These are phyloP conservation scores for Caretta caretta DNA, from an alignment of 2,113 vertebrate species.

Conservation along the genomic window DNA sequence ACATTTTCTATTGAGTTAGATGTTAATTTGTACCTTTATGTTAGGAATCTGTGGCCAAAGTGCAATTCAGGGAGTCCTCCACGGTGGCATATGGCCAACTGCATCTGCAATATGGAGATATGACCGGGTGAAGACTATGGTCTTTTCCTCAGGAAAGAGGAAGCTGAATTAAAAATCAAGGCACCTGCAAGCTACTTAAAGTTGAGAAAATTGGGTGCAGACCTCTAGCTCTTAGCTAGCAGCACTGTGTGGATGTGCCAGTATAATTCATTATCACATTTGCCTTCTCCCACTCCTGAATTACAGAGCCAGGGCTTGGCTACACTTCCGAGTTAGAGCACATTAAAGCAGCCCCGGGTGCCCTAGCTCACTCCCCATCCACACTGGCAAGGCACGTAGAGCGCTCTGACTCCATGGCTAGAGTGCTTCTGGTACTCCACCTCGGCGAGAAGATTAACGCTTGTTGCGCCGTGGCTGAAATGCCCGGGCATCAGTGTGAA, in stretches of 20 bases:
- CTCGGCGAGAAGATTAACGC: too few relatives aligned
- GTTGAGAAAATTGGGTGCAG: neutral
- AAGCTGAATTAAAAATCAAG: conserved; percentile 5
- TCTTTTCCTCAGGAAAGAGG: neutral
- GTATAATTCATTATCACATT: neutral
- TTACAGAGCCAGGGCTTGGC: neutral
- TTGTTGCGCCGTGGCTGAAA: too few relatives aligned
- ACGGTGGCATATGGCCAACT: conserved; percentile 13
- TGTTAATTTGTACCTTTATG: neutral
- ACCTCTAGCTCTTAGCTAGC: neutral
- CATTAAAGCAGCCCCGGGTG: too few relatives aligned
- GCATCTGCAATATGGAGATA: neutral
- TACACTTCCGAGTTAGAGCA: too few relatives aligned
- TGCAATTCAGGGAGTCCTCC: neutral
- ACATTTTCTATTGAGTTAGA: neutral
- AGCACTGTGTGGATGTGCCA: neutral
- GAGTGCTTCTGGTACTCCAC: too few relatives aligned
- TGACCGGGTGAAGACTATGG: neutral
- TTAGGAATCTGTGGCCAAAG: neutral
- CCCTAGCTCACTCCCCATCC: too few relatives aligned
- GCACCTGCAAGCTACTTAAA: neutral
- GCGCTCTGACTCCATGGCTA: too few relatives aligned
- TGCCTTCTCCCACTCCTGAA: neutral
- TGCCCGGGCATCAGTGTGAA: too few relatives aligned
- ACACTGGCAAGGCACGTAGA: too few relatives aligned